Base-by-base conservation (phyloP, 2,888 invertebrate species). In the Synanthedon myopaeformis region DNA sequence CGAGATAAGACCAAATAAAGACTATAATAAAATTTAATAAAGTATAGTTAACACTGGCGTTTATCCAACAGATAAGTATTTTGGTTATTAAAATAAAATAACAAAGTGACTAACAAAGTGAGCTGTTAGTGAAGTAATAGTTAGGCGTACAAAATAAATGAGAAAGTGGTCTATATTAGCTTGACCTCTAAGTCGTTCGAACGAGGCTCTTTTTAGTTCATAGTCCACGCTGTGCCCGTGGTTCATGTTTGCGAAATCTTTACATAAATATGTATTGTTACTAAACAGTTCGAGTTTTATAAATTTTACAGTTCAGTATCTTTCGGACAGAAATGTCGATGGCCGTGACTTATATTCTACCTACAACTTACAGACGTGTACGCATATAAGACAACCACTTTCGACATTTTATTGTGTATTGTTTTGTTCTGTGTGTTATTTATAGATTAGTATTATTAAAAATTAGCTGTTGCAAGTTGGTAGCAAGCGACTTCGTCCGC, bases 261-360 rank as follows among this genome's bases (percentile, higher is more conserved):
- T 59, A 58, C 61, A 61, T 56, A 61, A 61, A 64, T 62, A 62
- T 54, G 59, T 60, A 61, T 65, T 63, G 63, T 62, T 64, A 59
- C 56, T 61, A 60, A 59, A 58, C 58, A 59, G 62, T 60, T 60
- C 58, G 50, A 55, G 57, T 57, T 58, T 62, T 64, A 58, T 57
- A 35, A 35, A 59, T 59, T 58, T 54, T 45, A 45, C 11, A 45
- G 12, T 45, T 4, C 45, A 45, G 13, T 45, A 45, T 45, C 45
- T 13, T 50, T 49, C 23, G 41, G 51, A 48, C 51, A 54, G 42
- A 45, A 49, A 52, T 53, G 53, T 52, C 51, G 57, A 49, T 52
- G 57, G 42, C 57, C 56, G 51, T 58, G 57, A 56, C 50, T 55
- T 52, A 50, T 54, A 55, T 55, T 55, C 55, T 52, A 53, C 51